A percentile compares a stretch with the other conserved stretches of the same genome.
Evolutionary conservation across 1,140 invertebrate species (phyloP).

Genomic region (Rhizoglyphus robini): DNA sequence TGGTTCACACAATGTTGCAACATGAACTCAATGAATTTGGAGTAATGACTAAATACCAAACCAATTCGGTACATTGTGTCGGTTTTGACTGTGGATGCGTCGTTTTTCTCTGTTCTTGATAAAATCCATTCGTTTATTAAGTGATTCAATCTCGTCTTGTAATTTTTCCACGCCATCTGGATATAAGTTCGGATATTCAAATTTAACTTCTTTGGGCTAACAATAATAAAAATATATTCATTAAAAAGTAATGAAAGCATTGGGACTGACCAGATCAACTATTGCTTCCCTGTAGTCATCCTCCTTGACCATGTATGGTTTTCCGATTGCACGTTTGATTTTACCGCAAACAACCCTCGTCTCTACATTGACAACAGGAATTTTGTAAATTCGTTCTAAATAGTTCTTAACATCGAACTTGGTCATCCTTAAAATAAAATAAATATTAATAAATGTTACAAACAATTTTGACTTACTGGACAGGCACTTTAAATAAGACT

Average conservation of each 20-base stretch:
- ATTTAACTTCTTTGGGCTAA: constrained; percentile 29
- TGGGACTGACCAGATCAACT: constrained; percentile 43
- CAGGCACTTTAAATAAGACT: constrained; percentile 67
- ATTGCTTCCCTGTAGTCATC: constrained; percentile 69
- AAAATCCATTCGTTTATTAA: constrained; percentile 18
- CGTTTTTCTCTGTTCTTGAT: constrained; percentile 5
- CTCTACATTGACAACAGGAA: constrained; percentile 54
- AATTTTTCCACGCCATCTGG: constrained; percentile 29
- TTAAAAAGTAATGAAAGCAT: background rate
- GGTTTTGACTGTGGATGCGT: background rate
- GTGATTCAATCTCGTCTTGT: constrained; percentile 24
- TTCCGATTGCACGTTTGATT: constrained; percentile 30
- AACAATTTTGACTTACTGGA: constrained; percentile 32
- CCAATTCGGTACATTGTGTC: constrained; percentile 15
- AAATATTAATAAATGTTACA: background rate
- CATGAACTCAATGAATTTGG: background rate
- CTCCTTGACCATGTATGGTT: constrained; percentile 56
- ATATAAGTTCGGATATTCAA: constrained; percentile 34
- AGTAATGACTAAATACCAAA: constrained; percentile 1
- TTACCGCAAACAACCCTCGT: constrained; percentile 30
- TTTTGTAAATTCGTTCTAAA: constrained; percentile 82
- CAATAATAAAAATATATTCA: constrained; percentile 14
- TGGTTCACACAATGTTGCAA: background rate
- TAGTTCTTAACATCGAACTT: constrained; percentile 76
- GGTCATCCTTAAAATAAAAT: constrained; percentile 48